These are phyloP conservation scores for Lypha dubia DNA, from an alignment of 2,888 invertebrate species.

Conservation along the genomic window DNA sequence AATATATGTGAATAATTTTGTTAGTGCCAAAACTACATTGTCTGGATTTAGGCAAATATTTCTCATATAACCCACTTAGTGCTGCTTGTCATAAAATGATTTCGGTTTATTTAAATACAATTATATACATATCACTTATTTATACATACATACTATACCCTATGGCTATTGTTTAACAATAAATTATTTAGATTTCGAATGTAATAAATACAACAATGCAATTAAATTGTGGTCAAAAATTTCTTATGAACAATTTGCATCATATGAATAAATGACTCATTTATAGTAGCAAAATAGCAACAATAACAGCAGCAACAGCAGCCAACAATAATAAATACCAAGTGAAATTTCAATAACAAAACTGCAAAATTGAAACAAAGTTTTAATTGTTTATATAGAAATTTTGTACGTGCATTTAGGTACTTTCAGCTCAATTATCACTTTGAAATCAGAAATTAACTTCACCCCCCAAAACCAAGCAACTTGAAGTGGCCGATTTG, in stretches of 20 bases:
- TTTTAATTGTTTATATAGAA: slow-evolving; percentile 55
- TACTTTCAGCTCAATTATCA: slow-evolving; percentile 26
- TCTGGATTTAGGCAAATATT: no score
- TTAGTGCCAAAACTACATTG: no score
- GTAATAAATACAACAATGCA: slow-evolving; percentile 48
- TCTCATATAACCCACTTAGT: not conserved
- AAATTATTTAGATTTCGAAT: slow-evolving; percentile 23
- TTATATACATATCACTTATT: not conserved
- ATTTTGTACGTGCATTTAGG: not conserved
- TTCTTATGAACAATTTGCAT: slow-evolving; percentile 47
- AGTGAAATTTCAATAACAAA: slow-evolving; percentile 13
- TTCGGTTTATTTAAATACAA: not conserved
- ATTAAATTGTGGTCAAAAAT: slow-evolving; percentile 63
- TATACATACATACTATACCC: no score
- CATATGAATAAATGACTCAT: slow-evolving; percentile 48
- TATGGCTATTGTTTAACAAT: not conserved
- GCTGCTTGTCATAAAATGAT: not conserved
- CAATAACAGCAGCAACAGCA: not conserved
- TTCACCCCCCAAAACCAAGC: not conserved
- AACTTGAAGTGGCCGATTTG: not conserved
- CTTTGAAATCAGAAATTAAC: slow-evolving; percentile 13
- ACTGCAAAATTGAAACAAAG: slow-evolving; percentile 51
- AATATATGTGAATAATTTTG: no score
- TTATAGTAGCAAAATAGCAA: not conserved
- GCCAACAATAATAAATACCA: no score